Evolutionary conservation across 2,113 vertebrate genomes (phyloP).

Genomic region (Poecilia latipinna): DNA sequence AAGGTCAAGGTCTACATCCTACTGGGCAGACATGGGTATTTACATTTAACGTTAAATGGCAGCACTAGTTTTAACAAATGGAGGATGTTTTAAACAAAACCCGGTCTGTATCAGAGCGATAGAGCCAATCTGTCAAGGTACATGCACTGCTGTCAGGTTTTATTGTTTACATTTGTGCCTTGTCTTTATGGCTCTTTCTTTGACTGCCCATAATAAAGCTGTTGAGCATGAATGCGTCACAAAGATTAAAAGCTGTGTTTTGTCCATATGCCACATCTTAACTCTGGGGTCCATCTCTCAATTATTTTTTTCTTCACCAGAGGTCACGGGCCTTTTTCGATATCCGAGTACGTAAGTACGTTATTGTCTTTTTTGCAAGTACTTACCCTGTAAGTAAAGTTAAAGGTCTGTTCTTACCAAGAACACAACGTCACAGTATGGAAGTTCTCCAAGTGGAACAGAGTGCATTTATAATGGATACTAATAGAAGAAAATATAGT

Average conservation of each 20-base stretch:
- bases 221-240: slow-evolving; percentile 14
- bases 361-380: too few relatives aligned
- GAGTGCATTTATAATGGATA: too few relatives aligned
- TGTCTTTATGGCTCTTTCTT: slow-evolving; percentile 30
- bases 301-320: slow-evolving; percentile 6
- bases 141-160: slow-evolving; percentile 24
- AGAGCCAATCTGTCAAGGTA: neutral
- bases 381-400: too few relatives aligned
- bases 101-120: slow-evolving; percentile 30
- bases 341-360: too few relatives aligned
- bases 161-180: slow-evolving; percentile 26
- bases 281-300: slow-evolving; percentile 1
- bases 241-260: slow-evolving; percentile 47
- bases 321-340: neutral
- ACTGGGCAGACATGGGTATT: too few relatives aligned
- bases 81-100: slow-evolving; percentile 8
- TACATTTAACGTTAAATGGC: neutral
- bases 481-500: too few relatives aligned
- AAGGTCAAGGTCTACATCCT: too few relatives aligned
- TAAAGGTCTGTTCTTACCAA: too few relatives aligned
- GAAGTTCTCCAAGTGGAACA: too few relatives aligned
- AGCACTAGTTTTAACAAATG: neutral
- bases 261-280: slow-evolving; percentile 16
- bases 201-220: slow-evolving; percentile 12
- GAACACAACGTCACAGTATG: too few relatives aligned